These are phyloP conservation scores for Oncopodura yosiiana DNA, from an alignment of 1,140 invertebrate species.

Conservation along the genomic window DNA sequence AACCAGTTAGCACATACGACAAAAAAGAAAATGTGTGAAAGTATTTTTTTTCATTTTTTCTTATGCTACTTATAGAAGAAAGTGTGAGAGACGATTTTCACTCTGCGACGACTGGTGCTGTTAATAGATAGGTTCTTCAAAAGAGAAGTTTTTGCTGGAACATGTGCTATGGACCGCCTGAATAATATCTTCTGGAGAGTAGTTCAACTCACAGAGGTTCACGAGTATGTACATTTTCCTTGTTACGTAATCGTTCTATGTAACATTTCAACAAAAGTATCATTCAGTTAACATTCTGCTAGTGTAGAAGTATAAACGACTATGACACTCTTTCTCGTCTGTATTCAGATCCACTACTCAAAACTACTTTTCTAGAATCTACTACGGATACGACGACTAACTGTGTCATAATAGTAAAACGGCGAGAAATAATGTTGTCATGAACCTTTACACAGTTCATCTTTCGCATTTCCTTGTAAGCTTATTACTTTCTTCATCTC, in stretches of 20 bases:
- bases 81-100: background rate
- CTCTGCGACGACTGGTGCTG: background rate
- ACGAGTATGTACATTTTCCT: conserved; percentile 31
- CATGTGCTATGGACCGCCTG: conserved; percentile 30
- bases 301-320: background rate
- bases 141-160: background rate
- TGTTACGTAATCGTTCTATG: conserved; percentile 30
- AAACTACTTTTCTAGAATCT: background rate
- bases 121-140: background rate
- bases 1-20: too few species aligned
- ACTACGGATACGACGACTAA: background rate
- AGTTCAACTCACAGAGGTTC: conserved; percentile 32
- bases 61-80: background rate
- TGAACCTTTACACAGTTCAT: background rate
- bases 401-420: background rate
- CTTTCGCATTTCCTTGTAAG: conserved; percentile 1
- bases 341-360: background rate
- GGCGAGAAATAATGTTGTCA: conserved; percentile 5
- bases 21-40: too few species aligned
- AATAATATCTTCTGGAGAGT: conserved; percentile 20
- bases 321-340: background rate
- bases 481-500: background rate
- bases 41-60: background rate
- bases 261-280: background rate
- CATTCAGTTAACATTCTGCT: background rate